These are phyloP conservation scores for Corythornis madagascariensis DNA, from an alignment of 2,113 vertebrate species.

Conservation along the genomic window DNA sequence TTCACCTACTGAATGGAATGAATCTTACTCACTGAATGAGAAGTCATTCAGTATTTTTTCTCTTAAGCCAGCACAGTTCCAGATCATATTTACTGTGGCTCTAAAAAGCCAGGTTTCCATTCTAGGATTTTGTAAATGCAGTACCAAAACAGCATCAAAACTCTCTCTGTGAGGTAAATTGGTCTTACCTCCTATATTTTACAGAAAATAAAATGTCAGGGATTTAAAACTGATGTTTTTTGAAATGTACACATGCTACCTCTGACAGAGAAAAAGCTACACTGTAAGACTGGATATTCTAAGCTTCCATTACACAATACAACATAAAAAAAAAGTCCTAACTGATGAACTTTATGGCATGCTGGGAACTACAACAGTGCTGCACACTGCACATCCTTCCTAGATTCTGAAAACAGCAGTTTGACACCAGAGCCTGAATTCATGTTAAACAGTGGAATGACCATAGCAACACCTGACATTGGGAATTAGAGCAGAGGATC, in stretches of 20 bases:
- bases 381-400: not conserved
- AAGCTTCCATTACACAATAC: not conserved
- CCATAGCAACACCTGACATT: not conserved
- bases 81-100: not conserved
- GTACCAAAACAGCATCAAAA: not conserved
- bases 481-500: not conserved
- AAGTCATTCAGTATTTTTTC: not conserved
- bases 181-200: not conserved
- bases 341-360: not conserved
- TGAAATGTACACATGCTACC: not conserved
- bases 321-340: not conserved
- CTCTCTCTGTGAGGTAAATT: not conserved
- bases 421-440: not conserved
- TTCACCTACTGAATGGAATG: not conserved
- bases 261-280: not conserved
- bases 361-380: not conserved
- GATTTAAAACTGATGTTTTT: not conserved
- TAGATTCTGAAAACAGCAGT: not conserved
- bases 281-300: rapidly evolving
- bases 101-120: not conserved
- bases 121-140: not conserved
- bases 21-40: not conserved
- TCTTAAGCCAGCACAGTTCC: not conserved
- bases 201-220: not conserved
- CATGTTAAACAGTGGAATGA: not conserved